Evolutionary conservation across 1,140 invertebrate species (phyloP).

Genomic region (Cyphomyrmex costatus): DNA sequence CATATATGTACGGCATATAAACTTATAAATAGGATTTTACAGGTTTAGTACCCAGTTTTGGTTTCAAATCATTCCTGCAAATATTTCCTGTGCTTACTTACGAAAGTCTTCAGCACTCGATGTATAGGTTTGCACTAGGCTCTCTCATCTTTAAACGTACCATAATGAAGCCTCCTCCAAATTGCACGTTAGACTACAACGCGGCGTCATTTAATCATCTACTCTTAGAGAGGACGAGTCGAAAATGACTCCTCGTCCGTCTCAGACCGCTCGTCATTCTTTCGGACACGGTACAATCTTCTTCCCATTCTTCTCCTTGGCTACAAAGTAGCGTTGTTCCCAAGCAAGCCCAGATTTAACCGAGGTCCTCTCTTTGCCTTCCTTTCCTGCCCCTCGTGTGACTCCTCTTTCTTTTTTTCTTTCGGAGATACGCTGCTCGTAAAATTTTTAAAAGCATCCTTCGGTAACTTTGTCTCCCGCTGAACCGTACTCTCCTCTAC

Average conservation of each 20-base stretch:
- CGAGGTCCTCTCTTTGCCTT: slow-evolving; percentile 21
- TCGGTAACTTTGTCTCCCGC: slow-evolving; percentile 40
- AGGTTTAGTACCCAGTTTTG: background rate
- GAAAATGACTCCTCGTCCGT: slow-evolving; percentile 42
- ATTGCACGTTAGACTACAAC: slow-evolving; percentile 59
- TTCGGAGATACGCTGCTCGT: slow-evolving; percentile 29
- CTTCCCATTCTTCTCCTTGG: slow-evolving; percentile 15
- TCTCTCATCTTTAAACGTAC: slow-evolving; percentile 8
- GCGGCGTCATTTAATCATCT: slow-evolving; percentile 45
- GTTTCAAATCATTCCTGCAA: slow-evolving; percentile 2
- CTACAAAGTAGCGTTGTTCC: slow-evolving; percentile 37
- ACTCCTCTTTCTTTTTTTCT: background rate
- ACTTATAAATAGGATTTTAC: slow-evolving; percentile 5
- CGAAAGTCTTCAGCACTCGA: background rate
- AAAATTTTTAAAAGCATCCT: slow-evolving; percentile 61
- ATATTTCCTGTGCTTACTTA: background rate
- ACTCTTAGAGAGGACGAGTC: slow-evolving; percentile 18
- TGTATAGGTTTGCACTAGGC: background rate
- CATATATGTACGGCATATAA: background rate
- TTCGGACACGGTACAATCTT: slow-evolving; percentile 56
- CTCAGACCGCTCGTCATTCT: slow-evolving; percentile 42
- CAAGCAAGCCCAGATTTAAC: slow-evolving; percentile 43
- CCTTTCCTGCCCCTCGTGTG: background rate
- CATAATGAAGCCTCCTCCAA: slow-evolving; percentile 38
- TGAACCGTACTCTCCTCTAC: background rate